Evolutionary conservation across 2,113 vertebrate species (phyloP).

Genomic region (Danio rerio): DNA sequence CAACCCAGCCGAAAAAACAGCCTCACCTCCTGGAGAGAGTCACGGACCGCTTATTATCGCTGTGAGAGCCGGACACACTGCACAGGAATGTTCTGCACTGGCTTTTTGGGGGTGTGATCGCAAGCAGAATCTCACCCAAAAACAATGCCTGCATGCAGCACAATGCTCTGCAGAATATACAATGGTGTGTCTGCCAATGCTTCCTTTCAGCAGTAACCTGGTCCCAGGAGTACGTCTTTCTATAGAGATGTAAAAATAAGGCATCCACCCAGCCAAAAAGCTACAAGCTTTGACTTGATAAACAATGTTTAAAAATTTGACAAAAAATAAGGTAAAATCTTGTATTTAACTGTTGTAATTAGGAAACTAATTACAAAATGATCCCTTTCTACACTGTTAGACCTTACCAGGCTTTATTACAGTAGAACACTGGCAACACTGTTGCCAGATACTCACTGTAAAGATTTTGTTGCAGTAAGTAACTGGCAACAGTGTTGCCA

Average conservation of each 20-base stretch:
- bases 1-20: slow-evolving; percentile 34
- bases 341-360: no score
- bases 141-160: background rate
- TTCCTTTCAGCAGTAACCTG: background rate
- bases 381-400: no score
- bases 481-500: no score
- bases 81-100: background rate
- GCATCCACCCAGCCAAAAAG: background rate
- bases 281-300: background rate
- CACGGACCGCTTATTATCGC: slow-evolving; percentile 7
- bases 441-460: no score
- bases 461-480: no score
- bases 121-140: background rate
- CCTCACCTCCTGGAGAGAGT: background rate
- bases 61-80: background rate
- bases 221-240: background rate
- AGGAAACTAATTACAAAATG: no score
- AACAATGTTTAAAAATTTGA: no score
- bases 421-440: no score
- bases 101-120: background rate
- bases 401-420: no score
- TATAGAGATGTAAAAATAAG: background rate
- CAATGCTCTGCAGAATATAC: background rate
- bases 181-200: background rate
- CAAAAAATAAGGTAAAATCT: no score